Evolutionary conservation across 1,140 invertebrate genomes (phyloP).

Genomic region (Scaptomyza montana): DNA sequence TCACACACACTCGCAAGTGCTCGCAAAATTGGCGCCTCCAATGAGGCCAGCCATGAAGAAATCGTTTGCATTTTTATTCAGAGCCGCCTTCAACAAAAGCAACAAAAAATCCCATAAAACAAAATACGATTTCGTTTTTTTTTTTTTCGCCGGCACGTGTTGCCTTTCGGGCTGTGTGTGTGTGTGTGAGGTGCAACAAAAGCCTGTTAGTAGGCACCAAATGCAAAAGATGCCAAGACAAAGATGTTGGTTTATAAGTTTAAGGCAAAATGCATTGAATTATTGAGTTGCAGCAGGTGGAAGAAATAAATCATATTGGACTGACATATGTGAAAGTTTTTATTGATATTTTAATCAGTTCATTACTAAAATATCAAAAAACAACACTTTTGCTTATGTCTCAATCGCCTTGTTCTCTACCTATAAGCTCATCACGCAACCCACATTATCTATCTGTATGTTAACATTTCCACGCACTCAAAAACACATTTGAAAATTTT

Average conservation of each 20-base stretch:
- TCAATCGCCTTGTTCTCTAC: not conserved
- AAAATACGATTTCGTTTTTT: constrained; percentile 63
- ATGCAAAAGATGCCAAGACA: constrained; percentile 16
- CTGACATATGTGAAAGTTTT: no score
- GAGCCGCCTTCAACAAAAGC: constrained; percentile 1
- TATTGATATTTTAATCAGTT: no score
- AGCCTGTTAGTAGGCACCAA: constrained; percentile 16
- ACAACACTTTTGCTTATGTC: no score
- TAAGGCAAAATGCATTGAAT: not conserved
- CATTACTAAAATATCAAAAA: no score
- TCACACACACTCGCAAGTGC: constrained; percentile 11
- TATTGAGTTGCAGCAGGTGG: not conserved
- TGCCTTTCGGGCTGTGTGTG: not conserved
- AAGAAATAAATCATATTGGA: no score
- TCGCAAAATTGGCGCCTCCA: constrained; percentile 10
- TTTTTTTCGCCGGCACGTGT: constrained; percentile 37
- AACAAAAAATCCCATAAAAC: constrained; percentile 51
- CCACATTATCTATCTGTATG: constrained; percentile 18
- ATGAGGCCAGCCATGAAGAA: constrained; percentile 39
- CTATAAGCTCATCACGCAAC: not conserved
- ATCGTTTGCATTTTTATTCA: constrained; percentile 44
- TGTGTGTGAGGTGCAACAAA: constrained; percentile 14
- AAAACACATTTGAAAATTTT: constrained; percentile 64
- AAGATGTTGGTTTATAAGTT: no score
- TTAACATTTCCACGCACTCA: constrained; percentile 59